Evolutionary conservation across 2,113 vertebrate species (phyloP).

Genomic region (Prolemur simus): DNA sequence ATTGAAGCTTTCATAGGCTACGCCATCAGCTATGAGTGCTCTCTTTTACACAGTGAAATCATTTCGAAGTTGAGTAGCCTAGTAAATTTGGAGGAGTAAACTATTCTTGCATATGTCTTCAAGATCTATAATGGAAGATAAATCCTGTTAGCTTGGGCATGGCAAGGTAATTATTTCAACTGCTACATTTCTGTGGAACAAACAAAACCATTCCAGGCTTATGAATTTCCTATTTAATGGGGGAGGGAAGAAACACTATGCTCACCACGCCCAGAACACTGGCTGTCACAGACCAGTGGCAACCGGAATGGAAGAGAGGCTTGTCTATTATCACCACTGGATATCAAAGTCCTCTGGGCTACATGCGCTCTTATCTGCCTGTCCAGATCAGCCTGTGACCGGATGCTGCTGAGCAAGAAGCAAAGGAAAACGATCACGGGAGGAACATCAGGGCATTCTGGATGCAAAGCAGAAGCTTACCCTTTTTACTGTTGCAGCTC

Average conservation of each 20-base stretch:
- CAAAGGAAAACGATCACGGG: constrained; percentile 73
- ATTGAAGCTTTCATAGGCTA: background rate
- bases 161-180: constrained; percentile 47
- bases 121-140: constrained; percentile 56
- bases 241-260: background rate
- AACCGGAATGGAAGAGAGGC: background rate
- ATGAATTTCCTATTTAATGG: constrained; percentile 22
- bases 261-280: background rate
- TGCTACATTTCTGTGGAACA: constrained; percentile 39
- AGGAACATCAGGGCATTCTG: constrained; percentile 84
- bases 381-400: constrained; percentile 50
- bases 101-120: constrained; percentile 20
- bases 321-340: background rate
- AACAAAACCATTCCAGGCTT: constrained; percentile 36
- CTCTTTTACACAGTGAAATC: constrained; percentile 9
- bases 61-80: background rate
- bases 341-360: constrained; percentile 3
- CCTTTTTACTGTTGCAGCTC: constrained; percentile 92
- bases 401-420: constrained; percentile 67
- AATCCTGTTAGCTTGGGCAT: constrained; percentile 47
- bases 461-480: constrained; percentile 91
- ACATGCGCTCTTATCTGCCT: background rate
- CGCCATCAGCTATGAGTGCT: background rate
- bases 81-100: constrained; percentile 20
- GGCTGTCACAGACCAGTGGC: background rate